Evolutionary conservation across 1,140 invertebrate genomes (phyloP), one percentile per base, ranked within the genome.

Genomic region (Euwallacea similis): DNA sequence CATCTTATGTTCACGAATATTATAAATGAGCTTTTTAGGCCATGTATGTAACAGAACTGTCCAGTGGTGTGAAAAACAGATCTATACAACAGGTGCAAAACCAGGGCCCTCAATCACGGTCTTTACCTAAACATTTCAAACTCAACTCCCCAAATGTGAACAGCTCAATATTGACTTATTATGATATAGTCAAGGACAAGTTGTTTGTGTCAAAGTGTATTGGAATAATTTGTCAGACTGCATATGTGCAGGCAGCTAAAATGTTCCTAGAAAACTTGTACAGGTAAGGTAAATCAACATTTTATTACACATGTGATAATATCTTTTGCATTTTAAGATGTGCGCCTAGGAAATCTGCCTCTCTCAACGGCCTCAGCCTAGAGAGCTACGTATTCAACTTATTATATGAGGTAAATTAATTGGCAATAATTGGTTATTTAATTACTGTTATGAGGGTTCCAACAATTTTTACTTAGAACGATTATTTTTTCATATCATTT

Each of bases 331-430:
- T 68, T 83, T 85, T 41, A 74, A 91, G 89, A 82, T 92, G 89
- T 84, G 86, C 91, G 82, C 90, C 90, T 74, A 86, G 89, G 75
- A 88, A 90, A 79, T 88, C 89, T 7, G 88, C 88, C 78, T 88
- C 89, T 6, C 87, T 88, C 11, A 86, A 88, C 61, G 87, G 89
- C 47, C 83, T 93, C 16, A 93, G 91, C 78, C 84, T 98, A 46
- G 97, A 98, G 83, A 93, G 93, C 44, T 96, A 96, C 83, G 91
- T 99, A 0, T 97, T 96, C 83, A 98, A 98, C 84, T 85, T 98
- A 63, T 85, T 99, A 7, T 96, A 97, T 83, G 95, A 98, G 83
- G 92, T 98, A 44, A 92, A 73, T n/a, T n/a, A n/a, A 71, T 11
- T 8, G 47, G 8, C 21, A 33, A 8, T 47, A 59, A 11, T 46